Base-by-base conservation (phyloP, 2,113 vertebrate genomes). In the Anas platyrhynchos region DNA sequence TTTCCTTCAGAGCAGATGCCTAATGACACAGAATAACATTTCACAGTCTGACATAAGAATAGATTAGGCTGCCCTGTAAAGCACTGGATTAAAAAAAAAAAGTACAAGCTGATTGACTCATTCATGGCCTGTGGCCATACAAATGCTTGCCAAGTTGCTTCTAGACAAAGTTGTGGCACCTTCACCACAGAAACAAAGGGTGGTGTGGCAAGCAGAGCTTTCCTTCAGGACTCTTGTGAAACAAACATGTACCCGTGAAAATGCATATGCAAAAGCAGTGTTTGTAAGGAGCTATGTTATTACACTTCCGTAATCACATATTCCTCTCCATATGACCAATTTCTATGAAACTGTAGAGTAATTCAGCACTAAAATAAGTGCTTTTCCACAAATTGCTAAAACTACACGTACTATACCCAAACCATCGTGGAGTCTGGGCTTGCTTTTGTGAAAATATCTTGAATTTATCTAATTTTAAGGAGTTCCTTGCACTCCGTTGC, bases 61-160 rank as follows among this genome's bases (percentile, higher is more conserved):
- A 90, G 76, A 76, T 84, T 86, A 96, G 77, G 81, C 62, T 92
- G 91, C 82, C 93, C 55, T 93, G 82, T 87, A 91, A 97, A 95
- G 89, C 82, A 38, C 48, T 84, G 71, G 75, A 80, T 95, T 93
- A 69, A 94, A 96, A 97, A 34, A 34, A 34, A 97, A 94, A 95
- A 89, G 65, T 85, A 48, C 88, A 86, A 97, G 91, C 63, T 95
- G 79, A 82, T 94, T 96, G 96, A 97, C 95, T 97, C 91, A 93
- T 78, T 76, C 58, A 26, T 96, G 96, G 97, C 96, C 93, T 16
- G 11, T 36, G 78, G 97, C 97, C 92, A 77, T 78, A 96, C 6
- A n/a, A 91, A 92, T 54, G 77, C 91, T 96, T 97, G 83, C 96
- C 97, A 97, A 96, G 97, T 92, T 91, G 72, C 88, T 98, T 97